Conservation (phyloP, 2,797 vertebrate species). For the Cryptoprocta ferox region DNA sequence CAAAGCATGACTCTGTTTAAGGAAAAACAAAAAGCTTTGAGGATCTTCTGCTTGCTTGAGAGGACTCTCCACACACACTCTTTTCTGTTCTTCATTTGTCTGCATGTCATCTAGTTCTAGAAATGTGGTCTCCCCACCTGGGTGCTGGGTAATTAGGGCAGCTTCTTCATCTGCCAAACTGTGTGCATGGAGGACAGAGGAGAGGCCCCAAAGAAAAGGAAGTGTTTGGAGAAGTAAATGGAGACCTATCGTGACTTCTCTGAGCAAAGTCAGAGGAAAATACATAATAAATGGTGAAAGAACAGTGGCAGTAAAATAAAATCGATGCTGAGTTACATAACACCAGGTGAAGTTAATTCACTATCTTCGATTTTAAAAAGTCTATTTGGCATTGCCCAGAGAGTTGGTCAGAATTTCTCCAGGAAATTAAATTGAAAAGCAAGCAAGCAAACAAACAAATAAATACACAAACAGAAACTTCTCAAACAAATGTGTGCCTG, state of each 20-base stretch:
- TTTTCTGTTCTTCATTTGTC: neutral
- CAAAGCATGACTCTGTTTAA: neutral
- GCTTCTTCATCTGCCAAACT: neutral
- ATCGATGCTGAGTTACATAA: constrained; percentile 2
- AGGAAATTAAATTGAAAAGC: constrained; percentile 42
- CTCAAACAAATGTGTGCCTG: neutral
- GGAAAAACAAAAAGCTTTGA: neutral
- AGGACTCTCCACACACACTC: neutral
- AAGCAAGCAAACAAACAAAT: neutral
- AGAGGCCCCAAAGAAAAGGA: neutral
- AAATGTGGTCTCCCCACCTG: neutral
- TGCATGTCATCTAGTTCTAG: neutral
- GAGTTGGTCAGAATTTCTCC: constrained; percentile 18
- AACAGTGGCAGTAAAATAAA: constrained; percentile 1
- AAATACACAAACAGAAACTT: constrained; percentile 12
- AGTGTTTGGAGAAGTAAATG: constrained; percentile 13
- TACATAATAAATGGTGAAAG: neutral
- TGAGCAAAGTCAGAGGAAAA: neutral
- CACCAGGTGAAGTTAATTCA: neutral
- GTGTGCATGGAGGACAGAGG: neutral
- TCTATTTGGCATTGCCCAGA: neutral
- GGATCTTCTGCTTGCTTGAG: neutral
- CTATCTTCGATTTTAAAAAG: constrained; percentile 33
- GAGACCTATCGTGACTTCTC: neutral
- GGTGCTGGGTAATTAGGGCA: neutral